A percentile compares a stretch with the other conserved stretches of the same genome.
Evolutionary conservation across 2,797 vertebrate genomes (phyloP).

Genomic region (Discoglossus pictus): DNA sequence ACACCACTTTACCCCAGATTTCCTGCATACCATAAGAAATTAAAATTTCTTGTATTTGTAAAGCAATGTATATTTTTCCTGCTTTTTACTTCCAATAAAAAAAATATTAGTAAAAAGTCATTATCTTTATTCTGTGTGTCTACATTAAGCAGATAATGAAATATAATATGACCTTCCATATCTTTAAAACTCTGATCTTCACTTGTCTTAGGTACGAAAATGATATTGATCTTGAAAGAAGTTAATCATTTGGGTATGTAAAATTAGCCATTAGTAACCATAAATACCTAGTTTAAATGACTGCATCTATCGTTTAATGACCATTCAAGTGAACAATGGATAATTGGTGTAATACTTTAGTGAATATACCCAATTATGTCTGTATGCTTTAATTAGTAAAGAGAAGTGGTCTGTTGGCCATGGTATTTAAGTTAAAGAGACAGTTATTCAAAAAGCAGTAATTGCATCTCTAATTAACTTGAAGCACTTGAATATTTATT

Average conservation of each 20-base stretch:
- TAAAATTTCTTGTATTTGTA: too few species aligned
- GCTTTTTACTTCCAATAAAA: too few species aligned
- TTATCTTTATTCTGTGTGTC: too few species aligned
- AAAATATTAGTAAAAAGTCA: too few species aligned
- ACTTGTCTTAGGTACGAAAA: neutral
- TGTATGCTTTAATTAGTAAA: conserved; percentile 24
- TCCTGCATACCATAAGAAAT: too few species aligned
- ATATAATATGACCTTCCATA: too few species aligned
- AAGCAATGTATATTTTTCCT: too few species aligned
- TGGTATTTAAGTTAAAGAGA: neutral
- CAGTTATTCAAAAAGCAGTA: conserved; percentile 16
- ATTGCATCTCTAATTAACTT: conserved; percentile 25
- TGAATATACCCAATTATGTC: conserved; percentile 16
- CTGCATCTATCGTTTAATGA: neutral
- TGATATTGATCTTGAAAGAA: neutral
- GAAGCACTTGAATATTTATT: neutral
- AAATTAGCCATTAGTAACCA: neutral
- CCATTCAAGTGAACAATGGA: neutral
- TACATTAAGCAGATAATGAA: too few species aligned
- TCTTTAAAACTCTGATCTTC: neutral
- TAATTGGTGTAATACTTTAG: conserved; percentile 10
- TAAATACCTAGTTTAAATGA: conserved; percentile 2
- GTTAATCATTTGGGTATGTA: neutral
- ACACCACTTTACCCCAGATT: too few species aligned
- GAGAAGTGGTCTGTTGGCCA: neutral